These are phyloP conservation scores for Sprattus sprattus DNA, from an alignment of 2,113 vertebrate species.

Conservation along the genomic window DNA sequence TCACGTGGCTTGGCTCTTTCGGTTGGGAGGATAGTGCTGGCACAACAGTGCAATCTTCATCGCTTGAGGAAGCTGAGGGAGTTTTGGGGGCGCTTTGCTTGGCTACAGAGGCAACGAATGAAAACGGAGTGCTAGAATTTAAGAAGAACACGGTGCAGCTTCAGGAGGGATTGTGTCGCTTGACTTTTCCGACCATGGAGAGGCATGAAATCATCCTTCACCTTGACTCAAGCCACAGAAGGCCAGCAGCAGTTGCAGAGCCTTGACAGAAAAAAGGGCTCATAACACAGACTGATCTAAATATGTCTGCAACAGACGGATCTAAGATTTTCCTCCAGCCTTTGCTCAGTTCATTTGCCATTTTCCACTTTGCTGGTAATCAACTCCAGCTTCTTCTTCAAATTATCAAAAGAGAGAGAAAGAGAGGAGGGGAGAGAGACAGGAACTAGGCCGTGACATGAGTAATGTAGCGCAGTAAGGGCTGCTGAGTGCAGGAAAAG, in stretches of 20 bases:
- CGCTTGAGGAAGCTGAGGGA: background rate
- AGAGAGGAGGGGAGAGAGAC: background rate
- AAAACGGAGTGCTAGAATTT: no score
- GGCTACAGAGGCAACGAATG: background rate
- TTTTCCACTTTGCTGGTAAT: slow-evolving; percentile 46
- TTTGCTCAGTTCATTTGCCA: slow-evolving; percentile 31
- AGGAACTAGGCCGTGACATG: slow-evolving; percentile 42
- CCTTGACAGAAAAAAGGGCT: background rate
- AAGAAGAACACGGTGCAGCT: background rate
- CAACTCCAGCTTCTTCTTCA: slow-evolving; percentile 41
- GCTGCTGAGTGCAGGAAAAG: slow-evolving; percentile 17
- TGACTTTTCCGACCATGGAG: background rate
- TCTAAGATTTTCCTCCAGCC: slow-evolving; percentile 18
- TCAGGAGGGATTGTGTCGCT: background rate
- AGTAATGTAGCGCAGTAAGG: slow-evolving; percentile 37
- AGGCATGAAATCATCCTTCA: slow-evolving; percentile 1
- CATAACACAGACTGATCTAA: background rate
- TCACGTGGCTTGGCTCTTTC: background rate
- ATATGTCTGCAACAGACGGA: background rate
- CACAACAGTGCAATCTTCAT: background rate
- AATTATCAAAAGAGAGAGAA: background rate
- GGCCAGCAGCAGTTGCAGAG: background rate
- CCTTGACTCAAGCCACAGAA: background rate
- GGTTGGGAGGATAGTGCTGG: slow-evolving; percentile 36
- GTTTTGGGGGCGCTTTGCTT: background rate